These are phyloP conservation scores for Thelaira solivaga DNA, from an alignment of 2,888 invertebrate species.

Conservation along the genomic window DNA sequence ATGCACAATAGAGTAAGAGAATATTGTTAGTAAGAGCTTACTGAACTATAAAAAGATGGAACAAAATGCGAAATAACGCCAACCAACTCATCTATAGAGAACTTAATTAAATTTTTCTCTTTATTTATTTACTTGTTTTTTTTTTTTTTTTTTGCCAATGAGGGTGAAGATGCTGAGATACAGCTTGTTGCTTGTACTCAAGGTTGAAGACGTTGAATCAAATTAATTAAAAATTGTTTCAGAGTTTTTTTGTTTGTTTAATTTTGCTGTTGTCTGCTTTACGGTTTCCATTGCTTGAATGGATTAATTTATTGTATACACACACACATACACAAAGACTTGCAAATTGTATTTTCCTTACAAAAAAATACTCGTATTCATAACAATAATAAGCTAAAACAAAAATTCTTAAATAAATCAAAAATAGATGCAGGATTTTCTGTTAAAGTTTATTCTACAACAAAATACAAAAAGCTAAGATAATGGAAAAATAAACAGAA, in stretches of 20 bases:
- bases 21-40: not conserved
- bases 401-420: no score
- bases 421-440: no score
- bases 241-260: no score
- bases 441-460: no score
- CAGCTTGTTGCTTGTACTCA: slow-evolving; percentile 38
- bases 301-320: slow-evolving; percentile 10
- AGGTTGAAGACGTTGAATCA: slow-evolving; percentile 50
- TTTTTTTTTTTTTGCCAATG: not conserved
- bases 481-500: no score
- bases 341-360: no score
- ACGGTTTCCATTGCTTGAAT: not conserved
- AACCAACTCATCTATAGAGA: slow-evolving; percentile 33
- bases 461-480: no score
- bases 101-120: slow-evolving; percentile 59
- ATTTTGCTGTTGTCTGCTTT: not conserved
- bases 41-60: not conserved
- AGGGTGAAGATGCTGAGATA: no score
- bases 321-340: no score
- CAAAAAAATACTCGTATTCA: no score
- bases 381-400: slow-evolving; percentile 2
- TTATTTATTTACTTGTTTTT: not conserved
- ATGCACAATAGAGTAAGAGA: no score
- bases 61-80: slow-evolving; percentile 7
- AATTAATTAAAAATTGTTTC: slow-evolving; percentile 49